These are phyloP conservation scores for Macrotus californicus DNA, from an alignment of 2,113 vertebrate genomes.

Conservation along the genomic window DNA sequence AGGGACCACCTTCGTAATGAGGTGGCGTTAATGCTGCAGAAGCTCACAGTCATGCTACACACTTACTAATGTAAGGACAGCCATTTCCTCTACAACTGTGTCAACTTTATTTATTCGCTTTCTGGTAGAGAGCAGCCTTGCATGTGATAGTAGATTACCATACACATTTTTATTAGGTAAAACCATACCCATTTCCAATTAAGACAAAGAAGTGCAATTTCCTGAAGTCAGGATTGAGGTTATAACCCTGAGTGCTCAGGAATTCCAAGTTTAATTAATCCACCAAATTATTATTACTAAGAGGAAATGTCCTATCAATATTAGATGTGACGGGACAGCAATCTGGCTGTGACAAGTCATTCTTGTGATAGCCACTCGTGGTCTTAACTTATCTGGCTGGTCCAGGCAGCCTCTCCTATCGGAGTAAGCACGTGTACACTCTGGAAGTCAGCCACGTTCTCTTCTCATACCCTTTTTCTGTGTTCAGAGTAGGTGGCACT, in stretches of 20 bases:
- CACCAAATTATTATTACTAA: background rate
- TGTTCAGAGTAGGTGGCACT: accelerated
- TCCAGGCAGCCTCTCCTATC: background rate
- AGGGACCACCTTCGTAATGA: background rate
- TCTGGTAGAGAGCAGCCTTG: background rate
- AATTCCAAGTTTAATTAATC: slow-evolving; percentile 62
- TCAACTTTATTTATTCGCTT: slow-evolving; percentile 21
- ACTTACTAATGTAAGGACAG: background rate
- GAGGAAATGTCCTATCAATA: slow-evolving; percentile 48
- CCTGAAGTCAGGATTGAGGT: slow-evolving; percentile 55
- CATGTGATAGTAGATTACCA: background rate
- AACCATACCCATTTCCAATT: slow-evolving; percentile 36
- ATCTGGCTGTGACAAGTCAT: background rate
- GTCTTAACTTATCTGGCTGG: background rate
- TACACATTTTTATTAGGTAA: slow-evolving; percentile 21
- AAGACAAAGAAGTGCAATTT: slow-evolving; percentile 61
- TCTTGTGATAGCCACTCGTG: background rate
- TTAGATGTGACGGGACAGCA: background rate
- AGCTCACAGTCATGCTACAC: background rate
- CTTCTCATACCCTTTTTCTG: background rate
- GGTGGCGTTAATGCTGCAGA: background rate
- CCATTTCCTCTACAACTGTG: background rate
- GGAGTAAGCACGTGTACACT: background rate
- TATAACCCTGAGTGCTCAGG: slow-evolving; percentile 22
- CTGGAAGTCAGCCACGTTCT: background rate